Base-by-base conservation (phyloP, 2,888 invertebrate genomes). In the Notocelia uddmanniana region DNA sequence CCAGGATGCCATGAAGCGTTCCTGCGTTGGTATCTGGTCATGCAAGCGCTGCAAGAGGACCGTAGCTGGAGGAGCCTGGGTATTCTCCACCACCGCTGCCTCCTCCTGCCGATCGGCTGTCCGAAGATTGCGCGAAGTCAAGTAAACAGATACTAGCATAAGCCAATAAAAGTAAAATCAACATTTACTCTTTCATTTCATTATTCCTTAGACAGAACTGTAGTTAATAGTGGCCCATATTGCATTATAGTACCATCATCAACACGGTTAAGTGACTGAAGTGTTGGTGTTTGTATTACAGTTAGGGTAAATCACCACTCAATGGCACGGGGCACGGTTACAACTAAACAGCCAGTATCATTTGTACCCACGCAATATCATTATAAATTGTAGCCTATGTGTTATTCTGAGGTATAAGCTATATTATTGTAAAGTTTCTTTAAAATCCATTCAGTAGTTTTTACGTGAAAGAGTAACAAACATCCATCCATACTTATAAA, bases 51-150 rank as follows among this genome's bases (percentile, higher is more conserved):
- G 99, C 93, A 98, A 98, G 89, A 97, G 99, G 88, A 97, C 97
- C 63, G 99, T 99, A 74, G 99, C 97, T 79, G 99, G 99, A 82
- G 99, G 99, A 80, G 99, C 99, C 21, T 99, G 99, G 97, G 98
- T 99, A 52, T 99, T 99, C 94, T 97, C 98, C 48, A 99, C 99
- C 76, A 99, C 99, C 26, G 98, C 99, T 72, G 99, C 99, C 68
- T 98, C 99, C 68, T 99, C 99, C 75, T 99, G 99, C 81, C 95
- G 99, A 86, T 99, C 99, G 77, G 99, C 99, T 77, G 99, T 99
- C 79, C 96, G 99, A 90, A 97, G 99, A 94, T 96, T 99, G 85
- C 97, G 99, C 87, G 99, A 99, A 96, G 93, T 93, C 84, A 93
- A 93, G 87, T 93, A 90, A 91, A 89, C 83, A 83, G 84, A 82